A percentile compares a stretch with the other conserved stretches of the same genome.
phyloP scores from a whole-genome alignment of 2,797 vertebrate genomes.

The Nyctalus aviator region DNA sequence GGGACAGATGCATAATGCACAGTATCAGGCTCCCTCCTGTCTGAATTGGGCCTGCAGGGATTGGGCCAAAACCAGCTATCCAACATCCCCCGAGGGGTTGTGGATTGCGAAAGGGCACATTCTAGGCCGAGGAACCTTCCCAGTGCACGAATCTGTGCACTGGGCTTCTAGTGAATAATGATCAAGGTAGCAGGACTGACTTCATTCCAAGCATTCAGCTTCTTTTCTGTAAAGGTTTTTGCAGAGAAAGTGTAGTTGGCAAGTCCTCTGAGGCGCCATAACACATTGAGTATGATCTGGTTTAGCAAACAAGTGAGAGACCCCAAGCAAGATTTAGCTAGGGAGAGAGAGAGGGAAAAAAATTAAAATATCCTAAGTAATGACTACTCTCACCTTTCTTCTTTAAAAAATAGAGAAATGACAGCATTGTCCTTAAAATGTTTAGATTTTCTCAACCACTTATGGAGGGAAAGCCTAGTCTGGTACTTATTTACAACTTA shows the following conservation, averaged over 20 bases:
- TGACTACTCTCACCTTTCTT: neutral
- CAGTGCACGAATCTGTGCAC: no score
- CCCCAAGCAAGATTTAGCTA: neutral
- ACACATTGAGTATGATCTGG: neutral
- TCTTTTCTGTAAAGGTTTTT: slow-evolving; percentile 45
- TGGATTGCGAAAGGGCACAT: no score
- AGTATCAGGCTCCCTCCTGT: no score
- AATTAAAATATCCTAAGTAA: neutral
- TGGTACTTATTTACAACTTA: neutral
- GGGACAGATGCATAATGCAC: no score
- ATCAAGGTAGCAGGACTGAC: neutral
- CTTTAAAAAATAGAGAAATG: slow-evolving; percentile 16
- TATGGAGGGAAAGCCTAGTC: neutral
- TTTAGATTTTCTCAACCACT: neutral
- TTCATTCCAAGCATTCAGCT: neutral
- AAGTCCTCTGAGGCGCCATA: slow-evolving; percentile 4
- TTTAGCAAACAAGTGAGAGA: neutral
- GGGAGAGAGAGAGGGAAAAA: neutral
- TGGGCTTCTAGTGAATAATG: neutral
- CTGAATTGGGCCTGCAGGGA: no score
- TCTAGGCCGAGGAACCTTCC: no score
- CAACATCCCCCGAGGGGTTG: no score
- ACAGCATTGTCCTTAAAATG: neutral
- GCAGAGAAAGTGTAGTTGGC: neutral
- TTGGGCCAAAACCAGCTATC: no score